These are phyloP conservation scores for Drosophila melanogaster DNA, from an alignment of 1,140 invertebrate genomes.

Conservation along the genomic window Release_6_plus_ISO1_MT NC_004354.4:3626001-3626500, in stretches of 20 bases:
- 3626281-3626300: constrained; percentile 7
- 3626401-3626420: constrained; percentile 9
- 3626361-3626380: constrained; percentile 31
- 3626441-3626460: neutral
- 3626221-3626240: too few relatives aligned
- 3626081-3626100: too few relatives aligned
- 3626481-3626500: neutral
- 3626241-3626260: too few relatives aligned
- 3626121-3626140: too few relatives aligned
- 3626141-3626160: too few relatives aligned
- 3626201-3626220: too few relatives aligned
- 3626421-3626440: constrained; percentile 7
- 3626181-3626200: too few relatives aligned
- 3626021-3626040: constrained; percentile 3
- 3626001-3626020: neutral
- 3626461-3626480: neutral
- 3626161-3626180: too few relatives aligned
- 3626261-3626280: too few relatives aligned
- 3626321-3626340: constrained; percentile 11
- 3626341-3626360: constrained; percentile 9
- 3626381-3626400: constrained; percentile 1
- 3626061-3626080: too few relatives aligned
- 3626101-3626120: too few relatives aligned
- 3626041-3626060: too few relatives aligned
- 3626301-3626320: constrained; percentile 35